phyloP scores from a whole-genome alignment of 2,797 vertebrate species.

The Taeniopygia guttata region DNA sequence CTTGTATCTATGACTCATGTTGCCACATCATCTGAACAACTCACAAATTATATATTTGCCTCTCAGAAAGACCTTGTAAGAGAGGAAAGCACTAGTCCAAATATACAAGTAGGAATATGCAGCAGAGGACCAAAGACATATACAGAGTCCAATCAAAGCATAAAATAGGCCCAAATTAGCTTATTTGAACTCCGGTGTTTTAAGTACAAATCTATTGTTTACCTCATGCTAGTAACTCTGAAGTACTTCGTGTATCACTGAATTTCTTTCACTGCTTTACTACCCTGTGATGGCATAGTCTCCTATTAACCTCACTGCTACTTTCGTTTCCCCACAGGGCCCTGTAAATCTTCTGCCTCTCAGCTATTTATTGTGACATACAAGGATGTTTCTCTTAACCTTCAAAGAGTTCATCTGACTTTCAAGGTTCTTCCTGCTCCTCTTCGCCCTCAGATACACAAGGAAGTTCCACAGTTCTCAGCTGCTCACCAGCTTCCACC shows the following conservation, averaged over 20 bases:
- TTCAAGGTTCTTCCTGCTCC: background rate
- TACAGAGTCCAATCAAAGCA: background rate
- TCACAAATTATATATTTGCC: background rate
- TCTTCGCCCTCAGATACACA: background rate
- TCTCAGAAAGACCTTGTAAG: background rate
- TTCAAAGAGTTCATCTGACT: background rate
- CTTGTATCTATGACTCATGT: background rate
- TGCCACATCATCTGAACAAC: background rate
- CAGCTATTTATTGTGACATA: background rate
- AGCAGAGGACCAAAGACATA: background rate
- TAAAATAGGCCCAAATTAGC: background rate
- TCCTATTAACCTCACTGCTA: constrained; percentile 55
- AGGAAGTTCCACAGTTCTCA: constrained; percentile 10
- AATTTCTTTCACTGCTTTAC: background rate
- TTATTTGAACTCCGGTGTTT: background rate
- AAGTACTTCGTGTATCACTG: background rate
- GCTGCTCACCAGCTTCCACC: background rate
- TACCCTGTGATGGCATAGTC: background rate
- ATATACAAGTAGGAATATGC: background rate
- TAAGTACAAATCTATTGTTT: background rate
- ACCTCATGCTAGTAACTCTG: background rate
- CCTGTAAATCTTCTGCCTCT: background rate
- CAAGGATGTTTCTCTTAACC: background rate
- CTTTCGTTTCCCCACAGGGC: background rate
- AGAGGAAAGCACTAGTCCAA: background rate